phyloP scores from a whole-genome alignment of 2,113 vertebrate species.

The Pomatorhinus ruficollis region DNA sequence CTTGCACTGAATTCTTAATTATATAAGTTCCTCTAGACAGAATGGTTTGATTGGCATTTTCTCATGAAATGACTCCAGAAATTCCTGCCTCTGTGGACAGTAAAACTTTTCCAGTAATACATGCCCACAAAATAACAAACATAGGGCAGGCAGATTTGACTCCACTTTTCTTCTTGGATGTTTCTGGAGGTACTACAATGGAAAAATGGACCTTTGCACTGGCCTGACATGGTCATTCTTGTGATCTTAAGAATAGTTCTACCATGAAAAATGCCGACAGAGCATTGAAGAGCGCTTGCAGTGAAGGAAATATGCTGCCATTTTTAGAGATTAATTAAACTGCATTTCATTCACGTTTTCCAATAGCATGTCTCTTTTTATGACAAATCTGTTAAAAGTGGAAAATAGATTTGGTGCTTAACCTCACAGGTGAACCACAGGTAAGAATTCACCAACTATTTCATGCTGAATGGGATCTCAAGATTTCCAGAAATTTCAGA shows the following conservation, averaged over 20 bases:
- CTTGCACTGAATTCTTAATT: background rate
- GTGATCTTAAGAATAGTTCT: background rate
- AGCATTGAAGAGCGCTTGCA: background rate
- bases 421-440: background rate
- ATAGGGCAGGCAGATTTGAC: background rate
- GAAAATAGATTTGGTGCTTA: background rate
- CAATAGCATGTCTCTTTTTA: background rate
- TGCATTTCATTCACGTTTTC: background rate
- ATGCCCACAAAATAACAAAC: background rate
- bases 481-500: background rate
- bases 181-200: background rate
- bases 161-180: background rate
- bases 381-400: background rate
- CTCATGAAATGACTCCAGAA: background rate
- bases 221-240: background rate
- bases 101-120: background rate
- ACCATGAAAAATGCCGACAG: background rate
- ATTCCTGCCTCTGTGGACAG: background rate
- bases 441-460: background rate
- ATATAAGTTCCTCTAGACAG: background rate
- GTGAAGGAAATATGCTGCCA: background rate
- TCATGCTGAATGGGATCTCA: background rate
- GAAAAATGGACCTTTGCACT: background rate
- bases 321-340: background rate
- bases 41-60: background rate